Evolutionary conservation across 2,113 vertebrate genomes (phyloP), one percentile per base, ranked within the genome.

Genomic region (Verasper variegatus): DNA sequence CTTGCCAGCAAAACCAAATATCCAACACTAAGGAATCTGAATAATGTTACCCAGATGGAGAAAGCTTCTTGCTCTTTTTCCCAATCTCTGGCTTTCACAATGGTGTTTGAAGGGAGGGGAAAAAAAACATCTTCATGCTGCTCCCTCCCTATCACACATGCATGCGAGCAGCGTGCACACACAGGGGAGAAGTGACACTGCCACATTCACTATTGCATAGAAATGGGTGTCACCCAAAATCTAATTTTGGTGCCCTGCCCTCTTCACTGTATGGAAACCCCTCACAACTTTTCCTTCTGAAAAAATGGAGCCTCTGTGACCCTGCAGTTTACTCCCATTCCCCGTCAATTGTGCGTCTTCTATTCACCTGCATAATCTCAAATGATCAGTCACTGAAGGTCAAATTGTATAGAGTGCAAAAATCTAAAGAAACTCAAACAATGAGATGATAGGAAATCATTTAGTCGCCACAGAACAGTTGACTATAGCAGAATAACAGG

Each of bases 1-100:
- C 60, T 57, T 88, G 80, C 81, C 87, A 83, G 79, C 70, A 81
- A 75, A 82, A 80, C 86, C 71, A 82, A 79, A 81, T 62, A 87
- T 86, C 82, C 74, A 87, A 45, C 68, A 42, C 81, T 51, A 62
- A 86, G 88, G 89, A 89, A 89, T 90, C 74, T 87, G 82, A 88
- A 85, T 89, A 86, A 89, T 89, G 80, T 63, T 85, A 60, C 68
- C 85, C 83, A 90, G 82, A 88, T 86, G 78, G 85, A 78, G 72
- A 57, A 76, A 80, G 67, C 27, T 61, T 73, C 45, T 55, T 1
- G n/a, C 27, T 54, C 59, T 71, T 15, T 64, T 68, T 57, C 73
- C 72, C 42, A 52, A 58, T 75, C 71, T 66, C 57, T 68, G 60
- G 18, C 63, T 68, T 62, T 77, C 59, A 51, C 26, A 51, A 40